Base-by-base conservation (phyloP, 2,113 vertebrate species). In the Triplophysa siluroides region DNA sequence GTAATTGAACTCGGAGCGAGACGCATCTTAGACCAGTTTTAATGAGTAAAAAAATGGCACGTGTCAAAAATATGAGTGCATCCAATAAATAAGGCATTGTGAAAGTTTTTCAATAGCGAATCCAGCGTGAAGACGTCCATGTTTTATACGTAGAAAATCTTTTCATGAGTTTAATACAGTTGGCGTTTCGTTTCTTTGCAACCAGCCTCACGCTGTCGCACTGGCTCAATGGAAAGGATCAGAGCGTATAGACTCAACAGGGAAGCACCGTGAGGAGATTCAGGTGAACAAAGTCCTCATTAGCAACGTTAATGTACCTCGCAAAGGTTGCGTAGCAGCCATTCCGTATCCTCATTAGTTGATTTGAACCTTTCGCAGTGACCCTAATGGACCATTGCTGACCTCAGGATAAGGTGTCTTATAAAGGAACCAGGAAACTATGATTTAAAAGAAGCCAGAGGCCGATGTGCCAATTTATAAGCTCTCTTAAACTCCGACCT, bases 321-420 rank as follows among this genome's bases (percentile, higher is more conserved):
- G 56, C 64, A 67, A 33, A 21, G 79, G 29, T 72, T 72, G 56
- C 43, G 38, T 50, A 72, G 72, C 78, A 58, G 77, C 61, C 47
- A 18, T 82, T 77, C 38, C 13, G 16, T 26, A 64, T 68, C 29
- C 38, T 54, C 38, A 45, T 54, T 76, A 71, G 79, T 24, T 74
- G 81, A 77, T 64, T 79, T 82, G 67, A 82, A 85, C 72, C 80
- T 67, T 85, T 71, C 7, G 10, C 65, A 43, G 50, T 61, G 66
- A 82, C 56, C 71, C 79, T 81, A 70, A 79, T 78, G 75, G 69
- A 74, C 68, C 79, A 45, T 62, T 58, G 70, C 58, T 75, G 76
- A 78, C 58, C 76, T 24, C 67, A 75, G 58, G 68, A 78, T 77
- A 24, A 62, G 26, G 58, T 56, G 18, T 24, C 41, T 74, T 62